Base-by-base conservation (phyloP, 2,113 vertebrate genomes). In the Phocoena phocoena region DNA sequence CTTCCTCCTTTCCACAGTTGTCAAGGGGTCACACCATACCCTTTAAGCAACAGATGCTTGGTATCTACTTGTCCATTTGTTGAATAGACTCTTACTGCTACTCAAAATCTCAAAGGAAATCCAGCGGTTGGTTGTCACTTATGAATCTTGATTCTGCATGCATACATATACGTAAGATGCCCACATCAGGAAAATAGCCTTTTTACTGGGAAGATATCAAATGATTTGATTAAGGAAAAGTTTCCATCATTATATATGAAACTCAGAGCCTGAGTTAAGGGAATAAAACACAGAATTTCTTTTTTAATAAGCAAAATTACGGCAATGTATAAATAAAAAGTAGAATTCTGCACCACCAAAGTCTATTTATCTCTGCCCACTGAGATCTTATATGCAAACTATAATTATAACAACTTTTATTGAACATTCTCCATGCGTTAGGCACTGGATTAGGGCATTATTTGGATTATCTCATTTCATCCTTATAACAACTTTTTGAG, bases 211-310 rank as follows among this genome's bases (percentile, higher is more conserved):
- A 95, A 70, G 28, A 83, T 44, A 76, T 65, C 21, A 89, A 94
- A 87, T 82, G 23, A 91, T 82, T 87, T 88, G 36, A 88, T 73
- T 82, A 96, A 88, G 60, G 15, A 87, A 50, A 86, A 18, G 5
- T 84, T 95, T 87, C 44, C 55, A 70, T 90, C 33, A 60, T 90
- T 87, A 84, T 94, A 87, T 86, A 87, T 70, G 60, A 98, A 95
- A 83, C 33, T 41, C 50, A 84, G 76, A 84, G 33, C 9, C 70
- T 93, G 28, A 81, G 21, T 13, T 84, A 94, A 94, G 17, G 10
- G 95, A 88, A 53, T 81, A 88, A 79, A 96, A 94, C 67, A 88
- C 17, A 85, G 55, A 90, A 83, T 84, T 87, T 92, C 26, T 47
- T 65, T 96, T 80, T 65, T 74, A 90, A 90, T 76, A 80, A 74